phyloP scores from a whole-genome alignment of 37 sponge, comb jelly and placozoan genomes.

The Corticium candelabrum region DNA sequence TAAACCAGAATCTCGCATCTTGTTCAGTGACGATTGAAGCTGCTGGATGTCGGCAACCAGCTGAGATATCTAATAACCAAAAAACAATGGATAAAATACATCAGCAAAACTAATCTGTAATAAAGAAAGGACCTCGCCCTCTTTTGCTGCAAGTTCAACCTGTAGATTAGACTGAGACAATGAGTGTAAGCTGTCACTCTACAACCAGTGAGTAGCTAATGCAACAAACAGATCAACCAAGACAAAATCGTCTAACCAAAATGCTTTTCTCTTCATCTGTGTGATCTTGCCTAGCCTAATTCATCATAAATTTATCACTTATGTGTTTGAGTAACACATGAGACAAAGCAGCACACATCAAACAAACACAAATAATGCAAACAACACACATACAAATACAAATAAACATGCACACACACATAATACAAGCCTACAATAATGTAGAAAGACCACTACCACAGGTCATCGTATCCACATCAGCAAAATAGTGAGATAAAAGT shows the following conservation, averaged over 20 bases:
- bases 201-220: no score
- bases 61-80: neutral
- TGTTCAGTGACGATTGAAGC: neutral
- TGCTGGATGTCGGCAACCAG: neutral
- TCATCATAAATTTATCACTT: no score
- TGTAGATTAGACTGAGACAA: neutral
- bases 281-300: no score
- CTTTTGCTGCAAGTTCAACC: neutral
- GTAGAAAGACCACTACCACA: no score
- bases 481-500: no score
- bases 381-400: neutral
- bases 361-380: neutral
- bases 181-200: no score
- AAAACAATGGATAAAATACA: neutral
- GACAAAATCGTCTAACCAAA: no score
- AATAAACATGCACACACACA: neutral
- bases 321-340: no score
- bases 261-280: no score
- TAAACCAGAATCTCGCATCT: neutral
- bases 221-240: no score
- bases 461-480: no score
- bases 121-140: neutral
- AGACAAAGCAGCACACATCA: neutral
- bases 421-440: no score
- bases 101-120: neutral